Base-by-base conservation (phyloP, 2,888 invertebrate species). In the Meiosimyza platycephala region DNA sequence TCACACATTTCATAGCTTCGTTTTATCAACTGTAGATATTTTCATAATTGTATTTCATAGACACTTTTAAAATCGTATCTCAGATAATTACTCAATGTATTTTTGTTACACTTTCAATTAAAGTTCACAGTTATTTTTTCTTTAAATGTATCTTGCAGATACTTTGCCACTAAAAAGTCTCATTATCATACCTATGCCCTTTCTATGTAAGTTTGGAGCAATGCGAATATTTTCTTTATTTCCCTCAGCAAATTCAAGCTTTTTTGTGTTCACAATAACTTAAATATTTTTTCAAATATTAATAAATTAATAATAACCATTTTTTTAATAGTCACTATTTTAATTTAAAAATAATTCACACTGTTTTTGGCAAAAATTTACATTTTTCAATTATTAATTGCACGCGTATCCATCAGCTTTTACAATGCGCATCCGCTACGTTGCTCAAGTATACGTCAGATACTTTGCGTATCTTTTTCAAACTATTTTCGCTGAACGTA, bases 381-480 rank as follows among this genome's bases (percentile, higher is more conserved):
- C 22, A 28, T 50, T 63, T n/a, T 16, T 63, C 47, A 48, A 18
- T 18, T n/a, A 48, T 63, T 48, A 63, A 63, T 47, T 63, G 63
- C 63, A 40, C 18, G 18, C 18, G 50, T 48, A 40, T 63, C 47
- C 63, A 48, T 63, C 63, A 62, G 47, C 62, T 47, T 18, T 18
- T 40, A 40, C 40, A 40, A 40, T 40, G 40, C 18, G 57, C 22
- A 28, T 60, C 28, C 60, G 22, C 60, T 54, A n/a, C 63, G 47
- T 22, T 18, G 18, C 47, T 47, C 66, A 15, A 11, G 66, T 66
- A 66, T 66, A 48, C 55, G 13, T 11, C 47, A 57, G 67, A 67
- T 67, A 48, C 40, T 40, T 40, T 28, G 28, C 28, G 28, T 28
- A 28, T 28, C 9, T 40, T 40, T 9, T 40, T 40, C 9, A 6